Base-by-base conservation (phyloP, 2,113 vertebrate species). In the Mormyrus iriodes region DNA sequence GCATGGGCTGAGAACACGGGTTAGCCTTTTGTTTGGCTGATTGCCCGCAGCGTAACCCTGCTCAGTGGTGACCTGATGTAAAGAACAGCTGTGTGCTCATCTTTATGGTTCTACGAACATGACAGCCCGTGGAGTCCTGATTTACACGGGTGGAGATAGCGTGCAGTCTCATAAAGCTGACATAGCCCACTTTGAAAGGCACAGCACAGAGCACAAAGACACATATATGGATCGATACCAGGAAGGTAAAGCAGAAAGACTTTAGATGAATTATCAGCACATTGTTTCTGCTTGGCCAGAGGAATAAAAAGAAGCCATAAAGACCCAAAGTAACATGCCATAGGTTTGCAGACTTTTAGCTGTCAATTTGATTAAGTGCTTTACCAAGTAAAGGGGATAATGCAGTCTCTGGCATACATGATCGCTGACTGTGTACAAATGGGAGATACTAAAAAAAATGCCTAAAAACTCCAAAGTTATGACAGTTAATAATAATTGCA, bases 31-130 rank as follows among this genome's bases (percentile, higher is more conserved):
- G 92, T 93, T 90, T 93, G 91, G 92, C 89, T 90, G 90, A 79
- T 73, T 89, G 89, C 89, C 90, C 85, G 88, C 49, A 89, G 89
- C 91, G 90, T 91, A 91, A 91, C 90, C 89, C 82, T 91, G 65
- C 83, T 91, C 88, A 90, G 91, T 90, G 21, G 89, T 93, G 93
- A 94, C 92, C 91, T 91, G 89, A 93, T 91, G 92, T 93, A 86
- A 91, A 91, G 90, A 95, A 93, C 93, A 95, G 94, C 94, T 94
- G 94, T 93, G 93, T 88, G 87, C 91, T 90, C 53, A 84, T 87
- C 90, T 93, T 88, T 93, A 89, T 91, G 89, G 90, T 92, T 91
- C 91, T 91, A 84, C 89, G 89, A 85, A 89, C 83, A 91, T 91
- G 93, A 93, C 93, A 94, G 92, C 61, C 61, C 27, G 27, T 9